Conservation (phyloP, 1,140 invertebrate genomes). For the Augochlora pura region DNA sequence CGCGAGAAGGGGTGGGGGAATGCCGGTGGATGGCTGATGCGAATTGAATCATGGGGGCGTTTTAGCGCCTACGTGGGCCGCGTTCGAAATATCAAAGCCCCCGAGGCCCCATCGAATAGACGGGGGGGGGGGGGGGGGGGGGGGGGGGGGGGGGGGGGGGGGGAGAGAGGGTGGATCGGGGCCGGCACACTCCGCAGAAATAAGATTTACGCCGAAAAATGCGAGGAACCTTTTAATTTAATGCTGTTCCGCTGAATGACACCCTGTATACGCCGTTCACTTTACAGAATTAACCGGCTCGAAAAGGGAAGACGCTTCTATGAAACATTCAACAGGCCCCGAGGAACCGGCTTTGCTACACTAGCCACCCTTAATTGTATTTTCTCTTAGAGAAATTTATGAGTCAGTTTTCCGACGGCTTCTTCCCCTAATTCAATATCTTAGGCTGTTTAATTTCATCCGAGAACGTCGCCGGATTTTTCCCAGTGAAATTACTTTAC, state of each 20-base stretch:
- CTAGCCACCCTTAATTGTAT: too few species aligned
- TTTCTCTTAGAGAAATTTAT: too few species aligned
- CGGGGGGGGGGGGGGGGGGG: too few species aligned
- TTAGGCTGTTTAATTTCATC: too few species aligned
- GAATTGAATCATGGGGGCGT: slow-evolving; percentile 80
- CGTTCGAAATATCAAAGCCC: slow-evolving; percentile 72
- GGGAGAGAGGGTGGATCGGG: slow-evolving; percentile 27
- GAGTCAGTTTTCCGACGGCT: too few species aligned
- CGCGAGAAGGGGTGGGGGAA: slow-evolving; percentile 1
- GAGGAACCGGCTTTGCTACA: too few species aligned
- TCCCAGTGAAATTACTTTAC: too few species aligned
- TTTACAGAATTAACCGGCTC: background rate
- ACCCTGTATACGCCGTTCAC: background rate
- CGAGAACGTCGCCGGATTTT: too few species aligned
- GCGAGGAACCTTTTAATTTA: slow-evolving; percentile 19
- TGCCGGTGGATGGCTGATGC: slow-evolving; percentile 70
- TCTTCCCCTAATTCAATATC: too few species aligned
- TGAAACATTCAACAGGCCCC: too few species aligned
- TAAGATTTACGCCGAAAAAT: slow-evolving; percentile 42
- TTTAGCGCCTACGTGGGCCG: slow-evolving; percentile 77
- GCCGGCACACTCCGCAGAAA: slow-evolving; percentile 20
- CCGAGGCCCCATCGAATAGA: slow-evolving; percentile 53
- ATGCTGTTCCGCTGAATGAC: slow-evolving; percentile 4
- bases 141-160: too few species aligned
- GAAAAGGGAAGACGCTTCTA: background rate